A percentile compares a stretch with the other conserved stretches of the same genome.
Conservation (phyloP, 2,888 invertebrate species). For the Amphipyra tragopoginis region DNA sequence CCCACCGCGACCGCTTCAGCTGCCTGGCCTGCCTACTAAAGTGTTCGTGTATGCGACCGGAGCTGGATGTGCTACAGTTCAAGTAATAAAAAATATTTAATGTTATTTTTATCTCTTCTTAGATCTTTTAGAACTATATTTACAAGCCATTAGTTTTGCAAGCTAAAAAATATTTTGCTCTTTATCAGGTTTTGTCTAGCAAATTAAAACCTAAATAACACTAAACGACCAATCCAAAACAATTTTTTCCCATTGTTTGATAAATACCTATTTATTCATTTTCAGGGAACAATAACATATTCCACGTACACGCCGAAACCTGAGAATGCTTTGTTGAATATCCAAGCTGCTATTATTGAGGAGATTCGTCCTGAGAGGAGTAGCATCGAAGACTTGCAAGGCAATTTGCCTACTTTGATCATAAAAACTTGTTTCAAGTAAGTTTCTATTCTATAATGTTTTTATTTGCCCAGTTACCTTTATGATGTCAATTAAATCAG, state of each 20-base stretch:
- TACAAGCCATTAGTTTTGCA: too few species aligned
- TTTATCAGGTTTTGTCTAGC: too few species aligned
- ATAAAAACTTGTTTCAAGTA: constrained; percentile 92
- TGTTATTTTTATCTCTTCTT: too few species aligned
- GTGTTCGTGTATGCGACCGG: constrained; percentile 93
- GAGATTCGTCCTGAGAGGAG: constrained; percentile 91
- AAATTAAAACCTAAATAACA: too few species aligned
- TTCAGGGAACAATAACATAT: constrained; percentile 91
- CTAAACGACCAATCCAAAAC: too few species aligned
- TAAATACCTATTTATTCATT: constrained; percentile 20
- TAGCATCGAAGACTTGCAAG: constrained; percentile 91
- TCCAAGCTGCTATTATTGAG: constrained; percentile 91
- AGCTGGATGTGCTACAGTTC: constrained; percentile 92
- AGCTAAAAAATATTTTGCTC: too few species aligned
- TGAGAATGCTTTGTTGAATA: constrained; percentile 89
- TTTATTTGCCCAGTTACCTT: neutral
- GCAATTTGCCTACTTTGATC: constrained; percentile 91
- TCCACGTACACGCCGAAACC: constrained; percentile 91
- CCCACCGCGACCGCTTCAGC: constrained; percentile 87
- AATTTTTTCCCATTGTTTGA: too few species aligned
- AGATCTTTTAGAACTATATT: too few species aligned
- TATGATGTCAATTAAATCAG: too few species aligned
- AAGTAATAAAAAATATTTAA: too few species aligned
- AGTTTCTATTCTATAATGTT: constrained; percentile 33
- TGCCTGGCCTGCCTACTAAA: constrained; percentile 92